Conservation (phyloP, 2,113 vertebrate genomes). For the Turdus rufiventris region DNA sequence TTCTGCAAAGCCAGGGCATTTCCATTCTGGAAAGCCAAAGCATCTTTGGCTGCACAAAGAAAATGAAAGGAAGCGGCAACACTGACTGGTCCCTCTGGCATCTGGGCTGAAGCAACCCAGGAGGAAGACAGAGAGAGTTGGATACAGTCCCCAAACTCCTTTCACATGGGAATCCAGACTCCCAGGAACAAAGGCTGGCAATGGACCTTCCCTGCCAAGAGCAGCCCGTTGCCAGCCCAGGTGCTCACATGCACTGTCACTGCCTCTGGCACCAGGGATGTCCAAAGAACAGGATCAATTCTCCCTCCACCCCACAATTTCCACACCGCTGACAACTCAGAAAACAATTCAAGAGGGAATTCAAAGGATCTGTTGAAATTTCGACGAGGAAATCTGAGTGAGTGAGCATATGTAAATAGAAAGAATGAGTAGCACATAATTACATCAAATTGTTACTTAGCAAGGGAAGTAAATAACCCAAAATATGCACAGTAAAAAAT, state of each 20-base stretch:
- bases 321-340: conserved; percentile 44
- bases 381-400: conserved; percentile 13
- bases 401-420: conserved; percentile 68
- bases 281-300: conserved; percentile 42
- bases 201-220: conserved; percentile 9
- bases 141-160: conserved; percentile 1
- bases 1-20: background rate
- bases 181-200: conserved; percentile 37
- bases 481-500: conserved; percentile 71
- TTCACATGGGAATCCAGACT: conserved; percentile 19
- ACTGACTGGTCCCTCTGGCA: background rate
- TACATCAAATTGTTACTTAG: conserved; percentile 79
- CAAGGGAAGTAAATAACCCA: conserved; percentile 79
- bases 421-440: conserved; percentile 73
- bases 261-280: conserved; percentile 32
- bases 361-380: conserved; percentile 67
- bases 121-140: background rate
- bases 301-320: conserved; percentile 37
- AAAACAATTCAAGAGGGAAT: conserved; percentile 61
- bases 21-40: background rate
- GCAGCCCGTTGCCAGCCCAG: conserved; percentile 31
- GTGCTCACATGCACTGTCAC: conserved; percentile 26
- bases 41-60: background rate
- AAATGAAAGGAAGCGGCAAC: background rate
- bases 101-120: background rate